A percentile compares a stretch with the other conserved stretches of the same genome.
These are phyloP conservation scores for Littorina saxatilis DNA, from an alignment of 1,140 invertebrate species.

Conservation along the genomic window DNA sequence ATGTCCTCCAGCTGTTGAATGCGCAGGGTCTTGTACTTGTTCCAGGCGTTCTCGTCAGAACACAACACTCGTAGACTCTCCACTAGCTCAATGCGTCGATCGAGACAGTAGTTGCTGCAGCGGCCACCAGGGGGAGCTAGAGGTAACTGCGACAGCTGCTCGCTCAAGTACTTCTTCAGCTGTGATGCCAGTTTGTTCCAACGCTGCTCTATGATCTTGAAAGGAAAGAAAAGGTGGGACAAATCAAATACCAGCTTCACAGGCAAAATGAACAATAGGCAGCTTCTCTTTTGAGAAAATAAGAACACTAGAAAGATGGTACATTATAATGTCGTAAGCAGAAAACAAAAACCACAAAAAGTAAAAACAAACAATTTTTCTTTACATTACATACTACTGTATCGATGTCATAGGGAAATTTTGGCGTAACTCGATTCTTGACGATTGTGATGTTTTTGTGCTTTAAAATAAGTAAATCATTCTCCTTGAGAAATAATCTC, in stretches of 20 bases:
- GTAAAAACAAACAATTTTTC: no score
- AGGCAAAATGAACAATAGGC: no score
- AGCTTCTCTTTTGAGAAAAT: no score
- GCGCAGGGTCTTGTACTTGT: conserved; percentile 55
- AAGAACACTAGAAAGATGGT: no score
- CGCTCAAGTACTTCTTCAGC: conserved; percentile 57
- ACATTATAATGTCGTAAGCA: no score
- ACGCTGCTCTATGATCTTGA: conserved; percentile 47
- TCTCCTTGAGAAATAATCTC: no score
- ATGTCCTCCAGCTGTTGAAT: conserved; percentile 64
- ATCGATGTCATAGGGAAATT: no score
- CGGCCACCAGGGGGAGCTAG: conserved; percentile 31
- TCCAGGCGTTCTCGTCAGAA: conserved; percentile 63
- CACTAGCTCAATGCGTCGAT: conserved; percentile 59
- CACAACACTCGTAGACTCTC: conserved; percentile 65
- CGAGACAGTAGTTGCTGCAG: conserved; percentile 29
- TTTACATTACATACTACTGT: no score
- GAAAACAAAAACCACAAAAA: no score
- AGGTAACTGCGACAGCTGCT: conserved; percentile 60
- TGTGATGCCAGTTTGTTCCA: conserved; percentile 49
- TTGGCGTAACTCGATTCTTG: no score
- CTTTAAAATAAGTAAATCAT: no score
- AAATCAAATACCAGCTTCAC: conserved; percentile 23
- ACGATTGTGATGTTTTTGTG: no score
- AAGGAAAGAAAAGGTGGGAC: neutral